phyloP scores from a whole-genome alignment of 1,140 invertebrate genomes.

The Drepana arcuata region DNA sequence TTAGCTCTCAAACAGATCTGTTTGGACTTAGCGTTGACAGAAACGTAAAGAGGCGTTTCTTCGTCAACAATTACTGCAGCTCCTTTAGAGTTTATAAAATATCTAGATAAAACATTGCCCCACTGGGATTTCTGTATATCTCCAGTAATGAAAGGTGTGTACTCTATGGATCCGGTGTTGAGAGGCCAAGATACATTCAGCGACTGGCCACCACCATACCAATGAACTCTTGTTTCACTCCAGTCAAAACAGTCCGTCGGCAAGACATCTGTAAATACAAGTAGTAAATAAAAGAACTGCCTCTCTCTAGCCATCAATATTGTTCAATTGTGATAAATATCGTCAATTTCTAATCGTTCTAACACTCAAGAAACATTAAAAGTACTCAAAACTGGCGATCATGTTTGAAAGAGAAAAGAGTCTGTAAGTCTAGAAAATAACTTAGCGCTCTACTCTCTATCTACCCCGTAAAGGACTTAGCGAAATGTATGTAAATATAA shows the following conservation, averaged over 20 bases:
- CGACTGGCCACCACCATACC: slow-evolving; percentile 89
- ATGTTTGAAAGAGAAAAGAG: too few species aligned
- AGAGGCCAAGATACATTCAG: slow-evolving; percentile 85
- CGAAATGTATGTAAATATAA: too few species aligned
- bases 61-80: slow-evolving; percentile 84
- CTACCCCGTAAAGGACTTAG: too few species aligned
- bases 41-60: slow-evolving; percentile 83
- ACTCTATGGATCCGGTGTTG: slow-evolving; percentile 79
- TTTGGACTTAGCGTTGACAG: slow-evolving; percentile 77
- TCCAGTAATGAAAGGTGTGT: slow-evolving; percentile 87
- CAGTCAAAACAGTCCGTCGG: slow-evolving; percentile 90
- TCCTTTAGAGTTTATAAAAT: slow-evolving; percentile 89
- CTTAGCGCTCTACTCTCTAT: too few species aligned
- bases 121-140: slow-evolving; percentile 83
- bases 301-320: too few species aligned
- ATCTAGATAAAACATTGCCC: slow-evolving; percentile 85
- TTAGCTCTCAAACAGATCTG: slow-evolving; percentile 83
- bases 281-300: too few species aligned
- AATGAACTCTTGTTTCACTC: slow-evolving; percentile 76
- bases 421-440: too few species aligned
- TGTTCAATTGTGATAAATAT: too few species aligned
- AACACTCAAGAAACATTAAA: too few species aligned
- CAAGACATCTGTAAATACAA: slow-evolving; percentile 68
- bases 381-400: too few species aligned
- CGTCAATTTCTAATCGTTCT: too few species aligned